phyloP scores from a whole-genome alignment of 2,888 invertebrate genomes.

The Amphipyra tragopoginis region DNA sequence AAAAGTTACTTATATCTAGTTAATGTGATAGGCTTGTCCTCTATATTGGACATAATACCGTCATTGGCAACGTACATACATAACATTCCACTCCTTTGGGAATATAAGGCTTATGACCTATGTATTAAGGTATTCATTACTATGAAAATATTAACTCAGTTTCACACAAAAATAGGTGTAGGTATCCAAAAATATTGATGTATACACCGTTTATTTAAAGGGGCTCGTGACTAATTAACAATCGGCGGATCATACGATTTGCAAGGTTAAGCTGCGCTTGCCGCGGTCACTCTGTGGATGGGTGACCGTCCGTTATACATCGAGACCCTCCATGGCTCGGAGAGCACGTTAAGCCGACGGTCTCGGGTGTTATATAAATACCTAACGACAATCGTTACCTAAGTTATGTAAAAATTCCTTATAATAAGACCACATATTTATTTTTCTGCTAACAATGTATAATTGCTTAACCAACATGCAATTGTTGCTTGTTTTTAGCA shows the following conservation, averaged over 20 bases:
- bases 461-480: conserved; percentile 26
- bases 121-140: neutral
- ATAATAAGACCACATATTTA: neutral
- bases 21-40: conserved; percentile 42
- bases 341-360: too few species aligned
- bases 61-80: conserved; percentile 17
- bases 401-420: neutral
- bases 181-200: too few species aligned
- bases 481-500: conserved; percentile 1
- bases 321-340: too few species aligned
- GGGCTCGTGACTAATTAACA: too few species aligned
- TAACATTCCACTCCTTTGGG: conserved; percentile 10
- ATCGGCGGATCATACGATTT: too few species aligned
- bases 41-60: conserved; percentile 22
- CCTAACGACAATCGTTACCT: neutral
- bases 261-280: too few species aligned
- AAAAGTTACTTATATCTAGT: conserved; percentile 18
- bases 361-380: too few species aligned
- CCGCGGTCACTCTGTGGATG: too few species aligned
- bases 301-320: too few species aligned
- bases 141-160: too few species aligned
- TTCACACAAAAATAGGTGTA: too few species aligned
- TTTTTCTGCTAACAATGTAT: conserved; percentile 13
- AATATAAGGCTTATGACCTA: conserved; percentile 3
- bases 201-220: too few species aligned